Percentiles rank a stretch among this genome's conserved stretches.
Conservation (phyloP, 2,888 invertebrate genomes). For the Hemaris fuciformis region DNA sequence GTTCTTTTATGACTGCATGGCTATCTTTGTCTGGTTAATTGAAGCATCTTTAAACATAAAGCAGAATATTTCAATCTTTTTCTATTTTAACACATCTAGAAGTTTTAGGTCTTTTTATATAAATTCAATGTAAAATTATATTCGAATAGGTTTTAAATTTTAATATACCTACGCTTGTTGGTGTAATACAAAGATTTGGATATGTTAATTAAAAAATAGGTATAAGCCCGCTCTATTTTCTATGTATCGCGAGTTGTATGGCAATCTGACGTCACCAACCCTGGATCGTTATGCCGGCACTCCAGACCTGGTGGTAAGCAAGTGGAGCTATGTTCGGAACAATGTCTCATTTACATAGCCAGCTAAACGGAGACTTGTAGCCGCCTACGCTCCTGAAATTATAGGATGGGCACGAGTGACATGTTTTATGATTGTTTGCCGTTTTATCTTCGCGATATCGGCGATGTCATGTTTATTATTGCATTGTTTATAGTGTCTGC, state of each 20-base stretch:
- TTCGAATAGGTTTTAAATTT: too few relatives aligned
- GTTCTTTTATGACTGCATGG: too few relatives aligned
- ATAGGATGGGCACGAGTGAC: neutral
- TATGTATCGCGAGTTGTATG: too few relatives aligned
- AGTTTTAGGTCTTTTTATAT: too few relatives aligned
- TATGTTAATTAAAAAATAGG: too few relatives aligned
- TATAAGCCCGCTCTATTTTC: too few relatives aligned
- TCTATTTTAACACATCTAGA: neutral
- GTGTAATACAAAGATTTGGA: too few relatives aligned
- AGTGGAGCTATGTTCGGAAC: neutral
- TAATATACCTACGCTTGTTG: too few relatives aligned
- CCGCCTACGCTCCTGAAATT: slow-evolving; percentile 2
- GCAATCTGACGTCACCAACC: neutral
- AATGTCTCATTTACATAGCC: slow-evolving; percentile 9
- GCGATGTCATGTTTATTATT: neutral
- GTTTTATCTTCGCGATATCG: slow-evolving; percentile 2
- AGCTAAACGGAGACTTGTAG: slow-evolving; percentile 4
- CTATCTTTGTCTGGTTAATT: too few relatives aligned
- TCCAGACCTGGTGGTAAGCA: neutral
- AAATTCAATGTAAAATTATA: too few relatives aligned
- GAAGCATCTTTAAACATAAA: too few relatives aligned
- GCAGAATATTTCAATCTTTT: too few relatives aligned
- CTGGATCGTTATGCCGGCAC: neutral
- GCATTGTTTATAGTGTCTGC: neutral
- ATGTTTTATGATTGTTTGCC: neutral